phyloP scores from a whole-genome alignment of 2,888 invertebrate genomes.

The Tortricodes alternella region DNA sequence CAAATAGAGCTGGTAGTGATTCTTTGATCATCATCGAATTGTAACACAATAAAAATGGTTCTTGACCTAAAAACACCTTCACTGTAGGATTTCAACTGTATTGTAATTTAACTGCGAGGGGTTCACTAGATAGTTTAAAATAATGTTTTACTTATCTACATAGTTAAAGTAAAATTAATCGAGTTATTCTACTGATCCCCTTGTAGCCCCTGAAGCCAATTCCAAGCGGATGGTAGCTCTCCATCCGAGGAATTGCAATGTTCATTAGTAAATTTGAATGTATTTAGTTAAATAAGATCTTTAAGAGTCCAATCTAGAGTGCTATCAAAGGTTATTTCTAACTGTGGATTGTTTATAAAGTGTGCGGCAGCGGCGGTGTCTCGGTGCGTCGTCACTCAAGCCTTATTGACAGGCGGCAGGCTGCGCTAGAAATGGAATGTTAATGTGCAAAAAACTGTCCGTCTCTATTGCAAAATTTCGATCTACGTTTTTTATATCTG shows the following conservation, averaged over 20 bases:
- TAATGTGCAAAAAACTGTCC: constrained; percentile 13
- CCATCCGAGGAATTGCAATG: constrained; percentile 60
- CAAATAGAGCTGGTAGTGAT: neutral
- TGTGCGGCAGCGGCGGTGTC: constrained; percentile 24
- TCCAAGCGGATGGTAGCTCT: constrained; percentile 72
- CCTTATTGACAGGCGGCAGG: constrained; percentile 10
- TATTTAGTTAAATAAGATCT: neutral
- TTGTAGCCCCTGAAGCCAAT: constrained; percentile 37
- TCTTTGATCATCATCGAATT: too few relatives aligned
- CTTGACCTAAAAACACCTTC: too few relatives aligned
- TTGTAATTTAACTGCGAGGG: too few relatives aligned
- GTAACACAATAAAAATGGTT: too few relatives aligned
- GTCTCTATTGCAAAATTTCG: neutral
- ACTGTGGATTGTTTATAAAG: neutral
- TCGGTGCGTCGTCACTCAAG: constrained; percentile 22
- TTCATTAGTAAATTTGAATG: neutral
- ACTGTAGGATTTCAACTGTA: too few relatives aligned
- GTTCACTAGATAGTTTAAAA: neutral
- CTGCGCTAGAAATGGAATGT: constrained; percentile 3
- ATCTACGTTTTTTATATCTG: neutral
- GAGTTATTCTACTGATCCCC: neutral
- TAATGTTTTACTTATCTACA: neutral
- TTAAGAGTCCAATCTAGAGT: neutral
- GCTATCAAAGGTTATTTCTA: neutral
- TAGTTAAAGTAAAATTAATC: neutral